A percentile compares a stretch with the other conserved stretches of the same genome.
phyloP scores from a whole-genome alignment of 2,113 vertebrate genomes.

The Oreocharis arfaki region DNA sequence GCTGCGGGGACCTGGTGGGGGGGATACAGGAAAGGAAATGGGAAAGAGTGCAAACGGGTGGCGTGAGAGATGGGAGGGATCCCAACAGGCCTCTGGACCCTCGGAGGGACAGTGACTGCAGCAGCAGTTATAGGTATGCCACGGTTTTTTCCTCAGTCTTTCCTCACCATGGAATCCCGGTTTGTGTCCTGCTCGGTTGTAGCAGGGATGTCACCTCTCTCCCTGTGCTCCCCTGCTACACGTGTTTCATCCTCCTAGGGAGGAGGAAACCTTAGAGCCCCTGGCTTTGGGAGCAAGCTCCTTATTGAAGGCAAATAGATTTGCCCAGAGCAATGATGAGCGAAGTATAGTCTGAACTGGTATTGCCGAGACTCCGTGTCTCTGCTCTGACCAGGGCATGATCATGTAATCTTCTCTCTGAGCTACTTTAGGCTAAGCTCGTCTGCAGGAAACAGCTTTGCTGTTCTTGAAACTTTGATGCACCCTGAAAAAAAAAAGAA shows the following conservation, averaged over 20 bases:
- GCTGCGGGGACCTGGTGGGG: background rate
- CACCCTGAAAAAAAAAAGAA: background rate
- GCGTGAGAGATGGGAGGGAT: background rate
- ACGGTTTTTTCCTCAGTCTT: accelerated
- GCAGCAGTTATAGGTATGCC: background rate
- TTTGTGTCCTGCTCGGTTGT: accelerated
- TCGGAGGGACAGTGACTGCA: background rate
- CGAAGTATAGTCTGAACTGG: conserved; percentile 79
- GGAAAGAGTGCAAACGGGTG: background rate
- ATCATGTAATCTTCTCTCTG: conserved; percentile 82
- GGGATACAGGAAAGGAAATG: no score
- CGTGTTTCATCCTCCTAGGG: background rate
- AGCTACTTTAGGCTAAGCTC: conserved; percentile 54
- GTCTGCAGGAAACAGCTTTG: background rate
- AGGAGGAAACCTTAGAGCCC: background rate
- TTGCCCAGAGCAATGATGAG: conserved; percentile 72
- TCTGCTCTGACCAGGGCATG: conserved; percentile 78
- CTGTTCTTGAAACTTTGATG: background rate
- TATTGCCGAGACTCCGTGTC: conserved; percentile 57
- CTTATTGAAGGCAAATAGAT: background rate
- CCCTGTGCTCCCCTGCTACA: background rate
- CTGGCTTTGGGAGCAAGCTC: background rate
- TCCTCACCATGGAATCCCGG: background rate
- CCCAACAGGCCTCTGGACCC: background rate
- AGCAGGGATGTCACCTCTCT: accelerated